Evolutionary conservation across 2,888 invertebrate species (phyloP).

Genomic region (Entomobrya proxima): DNA sequence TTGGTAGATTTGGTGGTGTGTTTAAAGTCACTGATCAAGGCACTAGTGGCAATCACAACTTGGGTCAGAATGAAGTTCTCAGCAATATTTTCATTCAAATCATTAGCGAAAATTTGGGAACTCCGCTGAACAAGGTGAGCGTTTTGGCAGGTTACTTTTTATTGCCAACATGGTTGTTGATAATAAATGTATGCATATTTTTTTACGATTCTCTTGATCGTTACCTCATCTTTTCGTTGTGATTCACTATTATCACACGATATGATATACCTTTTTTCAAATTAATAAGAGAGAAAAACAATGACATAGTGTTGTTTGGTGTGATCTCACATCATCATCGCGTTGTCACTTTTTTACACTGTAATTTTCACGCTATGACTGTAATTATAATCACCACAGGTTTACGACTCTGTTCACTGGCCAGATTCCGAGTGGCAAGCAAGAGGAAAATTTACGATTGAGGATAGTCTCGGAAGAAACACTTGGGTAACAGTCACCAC

Average conservation of each 20-base stretch:
- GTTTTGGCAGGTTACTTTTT: neutral
- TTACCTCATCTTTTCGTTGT: neutral
- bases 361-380: conserved; percentile 53
- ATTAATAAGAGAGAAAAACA: neutral
- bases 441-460: conserved; percentile 75
- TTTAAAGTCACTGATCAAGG: conserved; percentile 74
- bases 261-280: neutral
- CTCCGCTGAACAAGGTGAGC: conserved; percentile 74
- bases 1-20: conserved; percentile 72
- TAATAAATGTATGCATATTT: neutral
- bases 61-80: conserved; percentile 75
- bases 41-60: conserved; percentile 70
- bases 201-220: neutral
- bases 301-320: conserved; percentile 21
- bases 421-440: conserved; percentile 74
- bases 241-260: conserved; percentile 10
- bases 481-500: conserved; percentile 75
- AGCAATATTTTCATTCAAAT: conserved; percentile 74
- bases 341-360: conserved; percentile 25
- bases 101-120: conserved; percentile 74
- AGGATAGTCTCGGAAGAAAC: conserved; percentile 75
- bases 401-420: conserved; percentile 74
- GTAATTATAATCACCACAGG: conserved; percentile 65
- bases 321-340: conserved; percentile 3
- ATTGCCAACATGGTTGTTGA: neutral